Base-by-base conservation (phyloP, 2,888 invertebrate species). In the Brachylomia viminalis region DNA sequence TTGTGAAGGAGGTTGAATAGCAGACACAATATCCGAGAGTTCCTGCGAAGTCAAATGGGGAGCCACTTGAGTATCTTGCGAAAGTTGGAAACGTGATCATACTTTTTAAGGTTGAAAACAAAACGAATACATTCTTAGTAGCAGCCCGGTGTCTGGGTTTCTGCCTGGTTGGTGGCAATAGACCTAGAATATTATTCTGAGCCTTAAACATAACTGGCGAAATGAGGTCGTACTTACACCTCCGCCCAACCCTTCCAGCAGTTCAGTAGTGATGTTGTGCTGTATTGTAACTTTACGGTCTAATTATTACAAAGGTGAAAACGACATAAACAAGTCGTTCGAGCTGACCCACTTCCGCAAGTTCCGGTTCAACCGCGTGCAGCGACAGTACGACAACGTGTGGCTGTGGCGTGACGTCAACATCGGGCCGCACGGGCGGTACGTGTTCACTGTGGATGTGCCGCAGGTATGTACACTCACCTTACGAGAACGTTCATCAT, bases 321-420 rank as follows among this genome's bases (percentile, higher is more conserved):
- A 95, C 80, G 97, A 97, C 80, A 69, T 81, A 10, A 69, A 59
- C 72, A 98, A 98, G 87, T 97, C 96, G 56, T 98, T 98, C 13
- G 98, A 98, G 82, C 93, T 98, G 84, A 91, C 97, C 0, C 96
- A 97, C 88, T 99, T 98, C 96, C 97, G 98, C 84, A 98, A 98
- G 93, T 97, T 98, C 95, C 97, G 99, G 5, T 98, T 98, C 93
- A 99, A 98, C 94, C 97, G 99, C 79, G 97, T 99, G 78, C 98
- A 98, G 91, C 97, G 99, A 0, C 98, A 99, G 92, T 99, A 99
- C 94, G 99, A 99, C 90, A 99, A 99, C 94, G 98, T 98, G 76
- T 99, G 99, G 99, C 95, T 99, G 72, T 99, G 99, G 99, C 98
- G 98, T 82, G 99, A 99, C 95, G 98, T 98, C 71, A 99, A 99